phyloP scores from a whole-genome alignment of 2,888 invertebrate species.

The Rhamnusium bicolor region DNA sequence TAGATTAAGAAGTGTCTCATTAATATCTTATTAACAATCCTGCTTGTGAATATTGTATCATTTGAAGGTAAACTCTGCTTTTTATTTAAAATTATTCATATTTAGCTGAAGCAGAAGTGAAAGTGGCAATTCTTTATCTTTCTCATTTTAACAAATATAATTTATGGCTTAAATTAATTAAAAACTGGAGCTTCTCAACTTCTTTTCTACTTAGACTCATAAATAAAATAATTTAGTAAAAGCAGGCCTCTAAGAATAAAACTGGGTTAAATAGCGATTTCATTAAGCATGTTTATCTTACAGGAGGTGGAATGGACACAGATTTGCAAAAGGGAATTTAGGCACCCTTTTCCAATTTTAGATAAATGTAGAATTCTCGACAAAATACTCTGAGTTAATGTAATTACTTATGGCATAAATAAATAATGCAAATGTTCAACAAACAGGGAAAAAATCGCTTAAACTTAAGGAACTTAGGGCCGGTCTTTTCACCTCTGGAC shows the following conservation, averaged over 20 bases:
- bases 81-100: slow-evolving; percentile 16
- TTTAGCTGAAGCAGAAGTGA: neutral
- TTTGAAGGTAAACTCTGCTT: neutral
- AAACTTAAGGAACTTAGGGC: too few relatives aligned
- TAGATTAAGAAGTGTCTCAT: neutral
- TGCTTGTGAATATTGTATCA: slow-evolving; percentile 11
- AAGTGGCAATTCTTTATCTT: slow-evolving; percentile 21
- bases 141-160: slow-evolving; percentile 5
- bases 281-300: slow-evolving; percentile 39
- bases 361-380: neutral
- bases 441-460: too few relatives aligned
- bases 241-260: neutral
- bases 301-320: neutral
- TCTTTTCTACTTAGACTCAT: slow-evolving; percentile 10
- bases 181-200: slow-evolving; percentile 4
- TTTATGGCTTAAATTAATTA: slow-evolving; percentile 30
- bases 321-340: neutral
- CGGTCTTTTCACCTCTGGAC: too few relatives aligned
- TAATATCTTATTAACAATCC: neutral
- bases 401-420: neutral
- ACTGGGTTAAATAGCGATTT: slow-evolving; percentile 28
- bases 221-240: slow-evolving; percentile 18
- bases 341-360: neutral
- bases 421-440: neutral
- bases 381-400: neutral